These are phyloP conservation scores for Andrena dorsata DNA, from an alignment of 2,888 invertebrate species.

Conservation along the genomic window DNA sequence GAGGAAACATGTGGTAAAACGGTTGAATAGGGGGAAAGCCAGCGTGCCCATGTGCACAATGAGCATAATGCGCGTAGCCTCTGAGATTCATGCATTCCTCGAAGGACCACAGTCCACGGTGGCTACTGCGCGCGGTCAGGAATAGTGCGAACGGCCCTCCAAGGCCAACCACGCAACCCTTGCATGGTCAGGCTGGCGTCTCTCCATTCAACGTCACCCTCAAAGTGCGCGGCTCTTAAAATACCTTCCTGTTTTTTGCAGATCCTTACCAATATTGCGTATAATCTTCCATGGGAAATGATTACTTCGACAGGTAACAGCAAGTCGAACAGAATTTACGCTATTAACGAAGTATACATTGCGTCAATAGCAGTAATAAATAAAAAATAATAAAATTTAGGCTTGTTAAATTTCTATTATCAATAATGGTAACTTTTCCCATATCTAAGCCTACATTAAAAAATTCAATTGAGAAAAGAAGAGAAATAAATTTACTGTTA, in stretches of 20 bases:
- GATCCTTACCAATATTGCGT: background rate
- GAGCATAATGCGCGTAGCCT: constrained; percentile 53
- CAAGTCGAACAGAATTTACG: too few relatives aligned
- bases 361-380: too few relatives aligned
- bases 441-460: too few relatives aligned
- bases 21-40: constrained; percentile 39
- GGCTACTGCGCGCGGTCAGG: constrained; percentile 64
- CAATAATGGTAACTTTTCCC: too few relatives aligned
- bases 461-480: too few relatives aligned
- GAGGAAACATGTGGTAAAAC: constrained; percentile 37
- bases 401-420: too few relatives aligned
- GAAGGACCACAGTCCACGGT: constrained; percentile 65
- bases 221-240: constrained; percentile 11
- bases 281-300: background rate
- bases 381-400: too few relatives aligned
- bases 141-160: constrained; percentile 77
- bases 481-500: too few relatives aligned
- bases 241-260: background rate
- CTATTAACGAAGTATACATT: too few relatives aligned
- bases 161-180: constrained; percentile 79
- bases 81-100: constrained; percentile 73
- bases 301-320: too few relatives aligned
- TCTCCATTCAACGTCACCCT: constrained; percentile 57
- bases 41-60: constrained; percentile 43
- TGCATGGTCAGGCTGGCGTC: constrained; percentile 50